phyloP scores from a whole-genome alignment of 37 sponge, comb jelly and placozoan genomes.

The Mnemiopsis leidyi region DNA sequence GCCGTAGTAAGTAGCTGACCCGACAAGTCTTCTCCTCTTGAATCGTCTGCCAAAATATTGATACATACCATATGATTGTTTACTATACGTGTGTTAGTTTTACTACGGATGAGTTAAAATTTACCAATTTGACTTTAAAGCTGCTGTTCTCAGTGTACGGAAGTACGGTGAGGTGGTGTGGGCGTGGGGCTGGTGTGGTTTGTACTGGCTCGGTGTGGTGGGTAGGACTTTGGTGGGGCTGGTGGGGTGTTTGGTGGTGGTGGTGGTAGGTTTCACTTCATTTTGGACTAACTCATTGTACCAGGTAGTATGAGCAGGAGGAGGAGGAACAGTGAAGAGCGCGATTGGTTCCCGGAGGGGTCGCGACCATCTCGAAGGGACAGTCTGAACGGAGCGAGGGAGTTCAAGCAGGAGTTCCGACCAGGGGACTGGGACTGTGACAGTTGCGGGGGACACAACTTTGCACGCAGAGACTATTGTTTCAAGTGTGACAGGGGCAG shows the following conservation, averaged over 20 bases:
- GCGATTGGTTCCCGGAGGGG: conserved; percentile 36
- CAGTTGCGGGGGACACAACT: conserved; percentile 39
- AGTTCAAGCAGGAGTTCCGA: conserved; percentile 45
- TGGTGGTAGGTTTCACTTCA: background rate
- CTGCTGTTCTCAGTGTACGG: background rate
- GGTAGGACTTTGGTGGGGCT: background rate
- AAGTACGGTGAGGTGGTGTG: background rate
- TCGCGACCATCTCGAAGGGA: background rate
- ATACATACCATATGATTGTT: background rate
- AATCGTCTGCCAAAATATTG: background rate
- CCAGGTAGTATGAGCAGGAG: conserved; percentile 47
- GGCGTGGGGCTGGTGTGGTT: background rate
- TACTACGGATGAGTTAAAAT: background rate
- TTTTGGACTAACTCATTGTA: background rate
- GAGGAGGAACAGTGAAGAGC: background rate
- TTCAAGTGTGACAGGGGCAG: conserved; percentile 36
- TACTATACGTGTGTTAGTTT: background rate
- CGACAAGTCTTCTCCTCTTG: background rate
- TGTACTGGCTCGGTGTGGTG: conserved; percentile 2
- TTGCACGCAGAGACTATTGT: conserved; percentile 3
- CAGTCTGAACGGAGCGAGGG: conserved; percentile 34
- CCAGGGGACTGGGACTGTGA: conserved; percentile 55
- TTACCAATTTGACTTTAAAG: background rate
- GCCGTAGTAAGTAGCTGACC: background rate
- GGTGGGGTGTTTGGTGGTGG: background rate